Percentiles rank a stretch among this genome's conserved stretches.
Evolutionary conservation across 2,888 invertebrate genomes (phyloP).

Genomic region (Dendrolimus houi): DNA sequence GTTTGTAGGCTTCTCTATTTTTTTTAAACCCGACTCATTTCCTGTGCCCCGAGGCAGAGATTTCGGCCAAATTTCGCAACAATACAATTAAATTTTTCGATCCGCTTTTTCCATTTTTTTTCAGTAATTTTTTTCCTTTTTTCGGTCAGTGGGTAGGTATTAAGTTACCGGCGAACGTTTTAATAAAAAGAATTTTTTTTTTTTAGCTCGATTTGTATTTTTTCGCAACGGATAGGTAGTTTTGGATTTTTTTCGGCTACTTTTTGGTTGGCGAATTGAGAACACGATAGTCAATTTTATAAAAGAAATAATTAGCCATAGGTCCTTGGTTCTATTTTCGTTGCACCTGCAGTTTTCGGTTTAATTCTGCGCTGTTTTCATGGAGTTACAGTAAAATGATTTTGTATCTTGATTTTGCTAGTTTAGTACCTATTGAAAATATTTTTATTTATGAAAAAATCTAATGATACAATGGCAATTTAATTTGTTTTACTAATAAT

Average conservation of each 20-base stretch:
- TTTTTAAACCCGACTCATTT: conserved; percentile 65
- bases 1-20: conserved; percentile 58
- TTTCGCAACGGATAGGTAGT: conserved; percentile 29
- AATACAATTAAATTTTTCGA: conserved; percentile 60
- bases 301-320: conserved; percentile 33
- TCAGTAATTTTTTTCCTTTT: conserved; percentile 15
- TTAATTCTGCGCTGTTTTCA: no score
- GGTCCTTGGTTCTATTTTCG: conserved; percentile 18
- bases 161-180: conserved; percentile 46
- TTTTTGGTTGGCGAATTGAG: conserved; percentile 20
- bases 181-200: conserved; percentile 42
- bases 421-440: no score
- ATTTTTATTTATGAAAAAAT: no score
- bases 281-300: conserved; percentile 18
- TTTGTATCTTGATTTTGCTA: no score
- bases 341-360: conserved; percentile 21
- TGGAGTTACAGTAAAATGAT: no score
- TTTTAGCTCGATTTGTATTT: conserved; percentile 34
- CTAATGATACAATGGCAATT: no score
- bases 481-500: no score
- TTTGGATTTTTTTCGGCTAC: conserved; percentile 27
- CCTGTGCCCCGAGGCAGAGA: conserved; percentile 56
- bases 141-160: conserved; percentile 62
- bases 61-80: conserved; percentile 58
- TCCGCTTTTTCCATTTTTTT: conserved; percentile 22